Evolutionary conservation across 2,797 vertebrate genomes (phyloP).

Genomic region (Fistularia tabacaria): DNA sequence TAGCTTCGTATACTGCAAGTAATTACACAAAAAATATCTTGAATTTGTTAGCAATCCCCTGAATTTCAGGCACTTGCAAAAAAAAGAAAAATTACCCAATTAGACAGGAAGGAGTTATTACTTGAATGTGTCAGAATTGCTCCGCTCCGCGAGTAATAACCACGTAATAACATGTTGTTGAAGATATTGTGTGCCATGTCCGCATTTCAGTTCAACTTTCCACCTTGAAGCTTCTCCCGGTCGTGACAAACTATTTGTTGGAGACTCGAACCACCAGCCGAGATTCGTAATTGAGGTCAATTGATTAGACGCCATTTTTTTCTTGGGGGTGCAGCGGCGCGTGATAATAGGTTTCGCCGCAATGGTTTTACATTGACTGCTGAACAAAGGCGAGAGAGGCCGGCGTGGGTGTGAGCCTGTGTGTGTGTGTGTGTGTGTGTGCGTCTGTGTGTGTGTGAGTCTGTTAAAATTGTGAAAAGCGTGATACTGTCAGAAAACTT

Average conservation of each 20-base stretch:
- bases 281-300: constrained; percentile 63
- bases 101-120: too few species aligned
- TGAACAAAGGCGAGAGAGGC: constrained; percentile 38
- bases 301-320: constrained; percentile 56
- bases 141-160: too few species aligned
- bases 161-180: too few species aligned
- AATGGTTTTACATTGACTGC: constrained; percentile 59
- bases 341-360: constrained; percentile 66
- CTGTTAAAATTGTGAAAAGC: constrained; percentile 5
- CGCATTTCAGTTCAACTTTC: too few species aligned
- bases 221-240: too few species aligned
- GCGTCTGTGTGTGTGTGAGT: constrained; percentile 25
- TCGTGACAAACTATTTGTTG: neutral
- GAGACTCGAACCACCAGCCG: neutral
- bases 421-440: constrained; percentile 25
- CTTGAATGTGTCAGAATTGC: too few species aligned
- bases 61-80: too few species aligned
- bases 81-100: too few species aligned
- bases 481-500: neutral
- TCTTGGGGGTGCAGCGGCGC: constrained; percentile 37
- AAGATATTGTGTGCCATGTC: too few species aligned
- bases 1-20: too few species aligned
- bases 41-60: too few species aligned
- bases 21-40: too few species aligned
- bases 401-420: constrained; percentile 22